Base-by-base conservation (phyloP, 92 coral and sea anemone species). In the Micromussa lordhowensis region DNA sequence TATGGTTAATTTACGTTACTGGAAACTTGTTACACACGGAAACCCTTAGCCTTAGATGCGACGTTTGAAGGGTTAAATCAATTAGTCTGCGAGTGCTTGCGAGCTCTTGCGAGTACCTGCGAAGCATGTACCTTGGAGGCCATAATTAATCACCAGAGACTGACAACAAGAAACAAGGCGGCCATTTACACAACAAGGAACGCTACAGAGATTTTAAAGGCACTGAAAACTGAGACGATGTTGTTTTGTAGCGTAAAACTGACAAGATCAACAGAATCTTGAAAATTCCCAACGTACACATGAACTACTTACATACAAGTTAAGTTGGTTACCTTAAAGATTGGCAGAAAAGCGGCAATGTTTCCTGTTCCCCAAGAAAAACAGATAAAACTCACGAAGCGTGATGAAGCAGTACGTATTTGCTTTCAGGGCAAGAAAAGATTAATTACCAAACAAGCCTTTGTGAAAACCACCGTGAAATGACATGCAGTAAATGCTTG, bases 381-480 rank as follows among this genome's bases (percentile, higher is more conserved):
- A 59, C 35, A n/a, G 57, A 80, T 26, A 28, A 58, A 59, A 54
- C 24, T n/a, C 68, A 79, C 13, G 22, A 18, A 54, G 15, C 68
- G 68, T 57, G 68, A 58, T 54, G 38, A 79, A 53, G 69, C 17
- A 10, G 8, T 44, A 44, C 51, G 51, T 55, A 30, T 79, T 79
- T 79, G 82, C 28, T 80, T 59, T 57, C 24, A 29, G 18, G 30
- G 49, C 49, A 34, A 34, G 30, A 11, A 61, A 80, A 57, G 83
- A 24, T 57, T 78, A 80, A 80, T 80, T 21, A 80, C 83, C 59
- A 71, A 73, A 73, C 78, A 73, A 73, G n/a, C 19, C 44, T 32
- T 80, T 80, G 83, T 73, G 78, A 73, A n/a, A 73, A 80, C 18
- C 9, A 34, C 83, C 83, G 83, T 80, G 83, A 80, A 80, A 80